Base-by-base conservation (phyloP, 1,140 invertebrate species). In the Metaphire vulgaris region DNA sequence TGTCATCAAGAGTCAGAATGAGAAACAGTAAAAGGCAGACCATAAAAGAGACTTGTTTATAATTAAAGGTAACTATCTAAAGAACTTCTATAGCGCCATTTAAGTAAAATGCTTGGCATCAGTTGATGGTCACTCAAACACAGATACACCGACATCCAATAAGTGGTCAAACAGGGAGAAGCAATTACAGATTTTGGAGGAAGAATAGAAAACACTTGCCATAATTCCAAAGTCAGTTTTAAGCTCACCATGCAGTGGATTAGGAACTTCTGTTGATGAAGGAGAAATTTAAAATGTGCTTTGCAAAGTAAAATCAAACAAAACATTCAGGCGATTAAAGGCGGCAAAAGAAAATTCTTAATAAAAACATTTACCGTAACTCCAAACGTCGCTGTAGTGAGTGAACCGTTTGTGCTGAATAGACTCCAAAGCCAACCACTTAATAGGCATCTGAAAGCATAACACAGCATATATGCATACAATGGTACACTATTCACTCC, bases 351-450 rank as follows among this genome's bases (percentile, higher is more conserved):
- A 2, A n/a, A 56, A 15, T 29, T 41, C 21, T 26, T n/a, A 33
- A 16, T 74, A 75, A 29, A 77, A 75, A 72, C 29, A 73, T 34
- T 41, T 34, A 73, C 90, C 97, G 83, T 97, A 99, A 0, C 96
- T 95, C 97, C 97, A 99, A 2, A 99, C 96, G 83, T 99, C 97
- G 81, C 93, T 96, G 84, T 98, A 98, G 81, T 98, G 96, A 1
- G 95, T 99, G 85, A 98, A 99, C 72, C 97, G 92, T 31, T 95
- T 88, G 84, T 97, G 93, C 79, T 95, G 91, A 33, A 99, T 96
- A 83, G 96, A 98, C 81, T 99, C 97, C 15, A 98, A 85, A 0
- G 97, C 97, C 67, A 99, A 86, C 97, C 97, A 99, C 86, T 99
- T 99, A 75, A 99, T 97, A 0, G 97, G 96, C 95, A 99, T 15